A percentile compares a stretch with the other conserved stretches of the same genome.
Evolutionary conservation across 64 coral and sea anemone species (phyloP).

Genomic region (Pocillopora verrucosa): DNA sequence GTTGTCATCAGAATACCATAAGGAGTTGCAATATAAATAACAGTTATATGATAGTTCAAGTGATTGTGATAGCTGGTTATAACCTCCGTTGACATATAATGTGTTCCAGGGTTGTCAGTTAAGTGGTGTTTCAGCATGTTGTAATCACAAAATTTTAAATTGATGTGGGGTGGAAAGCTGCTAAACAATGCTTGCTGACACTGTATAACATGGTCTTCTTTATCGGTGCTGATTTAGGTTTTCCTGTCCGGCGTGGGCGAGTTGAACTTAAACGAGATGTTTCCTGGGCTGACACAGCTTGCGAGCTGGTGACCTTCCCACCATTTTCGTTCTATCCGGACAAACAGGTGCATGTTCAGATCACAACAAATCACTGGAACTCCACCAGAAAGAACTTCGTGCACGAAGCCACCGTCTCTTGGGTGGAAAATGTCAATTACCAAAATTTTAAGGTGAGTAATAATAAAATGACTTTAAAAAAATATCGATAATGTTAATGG

Average conservation of each 20-base stretch:
- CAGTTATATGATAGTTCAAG: too few relatives aligned
- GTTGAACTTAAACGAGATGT: background rate
- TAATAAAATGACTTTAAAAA: too few relatives aligned
- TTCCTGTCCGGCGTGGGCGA: conserved; percentile 44
- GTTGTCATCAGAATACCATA: too few relatives aligned
- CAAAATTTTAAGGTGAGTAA: conserved; percentile 22
- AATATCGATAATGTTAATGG: too few relatives aligned
- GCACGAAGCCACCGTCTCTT: conserved; percentile 75
- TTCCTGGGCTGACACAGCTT: conserved; percentile 9
- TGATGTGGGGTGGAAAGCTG: too few relatives aligned
- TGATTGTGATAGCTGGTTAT: too few relatives aligned
- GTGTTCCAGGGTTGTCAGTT: too few relatives aligned
- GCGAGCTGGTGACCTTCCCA: conserved; percentile 29
- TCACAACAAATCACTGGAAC: conserved; percentile 55
- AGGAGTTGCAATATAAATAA: too few relatives aligned
- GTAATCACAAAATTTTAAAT: too few relatives aligned
- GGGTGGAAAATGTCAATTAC: conserved; percentile 53
- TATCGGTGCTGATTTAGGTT: conserved; percentile 5
- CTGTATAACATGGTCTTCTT: background rate
- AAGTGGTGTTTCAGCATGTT: too few relatives aligned
- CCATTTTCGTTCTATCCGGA: conserved; percentile 72
- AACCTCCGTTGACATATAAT: too few relatives aligned
- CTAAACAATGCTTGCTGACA: too few relatives aligned
- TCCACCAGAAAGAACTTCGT: conserved; percentile 13
- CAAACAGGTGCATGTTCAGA: conserved; percentile 61